These are phyloP conservation scores for Entomobrya proxima DNA, from an alignment of 2,888 invertebrate species.

Conservation along the genomic window DNA sequence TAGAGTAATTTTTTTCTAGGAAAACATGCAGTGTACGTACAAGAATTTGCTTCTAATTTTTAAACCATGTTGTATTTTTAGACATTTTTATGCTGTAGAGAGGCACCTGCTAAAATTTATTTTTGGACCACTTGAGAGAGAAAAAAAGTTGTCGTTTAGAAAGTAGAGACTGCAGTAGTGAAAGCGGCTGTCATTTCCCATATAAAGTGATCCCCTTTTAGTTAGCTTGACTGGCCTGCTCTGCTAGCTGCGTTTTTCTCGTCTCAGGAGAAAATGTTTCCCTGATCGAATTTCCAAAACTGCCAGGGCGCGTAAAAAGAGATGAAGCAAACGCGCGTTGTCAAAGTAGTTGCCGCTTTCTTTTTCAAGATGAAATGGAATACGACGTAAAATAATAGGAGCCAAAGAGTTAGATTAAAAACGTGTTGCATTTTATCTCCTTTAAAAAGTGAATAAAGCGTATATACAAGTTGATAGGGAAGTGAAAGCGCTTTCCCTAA, in stretches of 20 bases:
- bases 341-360: too few relatives aligned
- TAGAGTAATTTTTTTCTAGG: too few relatives aligned
- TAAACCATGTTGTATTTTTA: not conserved
- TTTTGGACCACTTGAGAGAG: too few relatives aligned
- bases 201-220: not conserved
- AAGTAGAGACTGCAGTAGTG: too few relatives aligned
- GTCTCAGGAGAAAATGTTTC: not conserved
- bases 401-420: not conserved
- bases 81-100: too few relatives aligned
- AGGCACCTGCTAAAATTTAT: too few relatives aligned
- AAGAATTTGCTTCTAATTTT: not conserved
- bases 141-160: too few relatives aligned
- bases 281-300: conserved; percentile 18
- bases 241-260: not conserved
- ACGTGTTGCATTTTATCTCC: not conserved
- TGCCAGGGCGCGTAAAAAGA: too few relatives aligned
- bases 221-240: not conserved
- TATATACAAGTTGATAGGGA: not conserved
- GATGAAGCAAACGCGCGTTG: too few relatives aligned
- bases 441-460: not conserved
- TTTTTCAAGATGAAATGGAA: too few relatives aligned
- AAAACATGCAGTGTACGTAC: not conserved
- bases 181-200: not conserved
- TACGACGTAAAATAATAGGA: too few relatives aligned
- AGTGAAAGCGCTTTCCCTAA: not conserved